Base-by-base conservation (phyloP, 2,797 vertebrate species). In the Anguilla anguilla region DNA sequence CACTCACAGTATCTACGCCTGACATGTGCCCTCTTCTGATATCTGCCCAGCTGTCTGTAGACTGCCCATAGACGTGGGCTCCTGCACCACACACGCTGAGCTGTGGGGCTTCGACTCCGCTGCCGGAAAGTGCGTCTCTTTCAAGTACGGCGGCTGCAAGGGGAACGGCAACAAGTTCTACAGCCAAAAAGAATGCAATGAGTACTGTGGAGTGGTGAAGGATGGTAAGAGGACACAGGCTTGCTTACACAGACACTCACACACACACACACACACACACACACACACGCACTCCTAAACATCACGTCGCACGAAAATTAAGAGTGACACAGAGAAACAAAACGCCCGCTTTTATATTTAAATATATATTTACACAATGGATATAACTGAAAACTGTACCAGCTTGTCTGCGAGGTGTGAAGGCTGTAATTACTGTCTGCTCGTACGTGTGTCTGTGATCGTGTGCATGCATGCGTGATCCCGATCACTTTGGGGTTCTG, bases 121-220 rank as follows among this genome's bases (percentile, higher is more conserved):
- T 0, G 88, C 49, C 0, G 98, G 97, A 17, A 95, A 96, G 88
- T 99, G 98, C 11, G 57, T 97, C 86, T 87, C 86, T 0, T 98
- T 98, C 93, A 91, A 25, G 88, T 94, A 94, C 0, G 94, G 93
- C 35, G 97, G 96, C 91, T 99, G 98, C 91, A 94, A 96, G 67
- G 95, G 94, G 90, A 99, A 99, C 0, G 97, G 94, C 2, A 99
- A 99, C 96, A 96, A 97, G 92, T 99, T 99, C 96, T 99, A 99
- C 96, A 97, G 93, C 0, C 97, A 98, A 92, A 97, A 97, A 4
- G 98, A 99, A 92, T 99, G 98, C 92, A 96, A 97, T 74, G 98
- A 99, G 93, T 99, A 98, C 95, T 99, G 98, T 0, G 97, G 97
- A 0, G 93, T 93, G 91, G 64, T 92, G 74, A 95, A 95, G 22